These are phyloP conservation scores for Ciconia boyciana DNA, from an alignment of 2,113 vertebrate species.

Conservation along the genomic window DNA sequence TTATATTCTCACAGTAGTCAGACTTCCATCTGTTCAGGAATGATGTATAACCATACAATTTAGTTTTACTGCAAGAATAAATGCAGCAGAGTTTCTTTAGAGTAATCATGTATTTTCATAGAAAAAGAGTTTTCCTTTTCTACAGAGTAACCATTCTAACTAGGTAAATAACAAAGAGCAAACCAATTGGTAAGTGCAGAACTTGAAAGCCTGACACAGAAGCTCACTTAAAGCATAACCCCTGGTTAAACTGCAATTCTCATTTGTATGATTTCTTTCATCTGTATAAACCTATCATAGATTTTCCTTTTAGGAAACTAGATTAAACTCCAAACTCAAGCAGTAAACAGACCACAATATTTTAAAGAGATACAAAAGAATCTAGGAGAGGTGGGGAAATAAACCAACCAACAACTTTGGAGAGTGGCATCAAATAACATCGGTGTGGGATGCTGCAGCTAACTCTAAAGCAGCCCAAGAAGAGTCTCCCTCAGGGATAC, in stretches of 20 bases:
- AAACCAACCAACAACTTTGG: background rate
- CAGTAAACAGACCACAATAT: background rate
- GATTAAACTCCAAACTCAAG: background rate
- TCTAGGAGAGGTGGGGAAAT: too few species aligned
- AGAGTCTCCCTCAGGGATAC: background rate
- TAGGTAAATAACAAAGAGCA: background rate
- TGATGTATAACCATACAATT: background rate
- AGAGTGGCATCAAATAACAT: background rate
- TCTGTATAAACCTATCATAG: background rate
- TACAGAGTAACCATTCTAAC: background rate
- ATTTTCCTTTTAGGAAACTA: background rate
- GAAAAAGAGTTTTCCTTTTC: background rate
- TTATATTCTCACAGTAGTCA: background rate
- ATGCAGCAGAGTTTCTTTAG: background rate
- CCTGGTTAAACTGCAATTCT: background rate
- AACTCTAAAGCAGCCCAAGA: background rate
- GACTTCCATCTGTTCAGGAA: background rate
- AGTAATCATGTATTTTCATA: background rate
- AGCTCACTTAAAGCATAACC: background rate
- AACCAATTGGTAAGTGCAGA: background rate
- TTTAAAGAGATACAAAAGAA: background rate
- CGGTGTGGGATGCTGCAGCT: background rate
- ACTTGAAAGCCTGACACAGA: background rate
- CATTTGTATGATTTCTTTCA: background rate
- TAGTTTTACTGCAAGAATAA: background rate